Evolutionary conservation across 2,888 invertebrate genomes (phyloP).

Genomic region (Torymus auratus): DNA sequence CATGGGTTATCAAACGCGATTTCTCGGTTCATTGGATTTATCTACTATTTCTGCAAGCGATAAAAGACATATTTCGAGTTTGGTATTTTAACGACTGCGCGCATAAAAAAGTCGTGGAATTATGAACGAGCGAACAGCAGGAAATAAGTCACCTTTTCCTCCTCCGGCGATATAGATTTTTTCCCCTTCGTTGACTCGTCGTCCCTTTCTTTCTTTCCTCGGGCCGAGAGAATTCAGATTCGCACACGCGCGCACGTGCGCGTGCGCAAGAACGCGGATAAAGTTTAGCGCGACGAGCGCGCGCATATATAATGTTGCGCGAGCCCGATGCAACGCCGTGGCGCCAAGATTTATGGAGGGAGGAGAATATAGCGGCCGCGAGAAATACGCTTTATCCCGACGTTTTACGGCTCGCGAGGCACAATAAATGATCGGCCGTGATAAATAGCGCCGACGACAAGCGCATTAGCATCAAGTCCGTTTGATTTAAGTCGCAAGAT

Average conservation of each 20-base stretch:
- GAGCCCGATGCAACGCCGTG: constrained; percentile 33
- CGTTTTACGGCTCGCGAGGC: constrained; percentile 53
- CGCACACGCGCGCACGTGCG: not conserved
- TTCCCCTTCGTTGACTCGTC: not conserved
- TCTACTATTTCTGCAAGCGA: no score
- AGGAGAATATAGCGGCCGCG: constrained; percentile 50
- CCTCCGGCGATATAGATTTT: not conserved
- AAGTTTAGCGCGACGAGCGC: constrained; percentile 34
- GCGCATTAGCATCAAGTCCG: constrained; percentile 55
- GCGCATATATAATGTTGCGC: constrained; percentile 43
- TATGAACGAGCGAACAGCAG: not conserved
- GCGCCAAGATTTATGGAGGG: constrained; percentile 55
- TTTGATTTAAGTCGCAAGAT: constrained; percentile 54
- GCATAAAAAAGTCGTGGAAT: not conserved
- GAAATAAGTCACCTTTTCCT: constrained; percentile 14
- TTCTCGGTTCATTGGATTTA: no score
- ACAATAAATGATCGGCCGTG: constrained; percentile 57
- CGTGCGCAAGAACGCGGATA: constrained; percentile 30
- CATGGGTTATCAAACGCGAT: no score
- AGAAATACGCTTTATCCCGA: constrained; percentile 55
- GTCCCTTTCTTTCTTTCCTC: not conserved
- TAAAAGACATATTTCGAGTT: not conserved
- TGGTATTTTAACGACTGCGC: not conserved
- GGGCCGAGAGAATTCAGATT: constrained; percentile 16
- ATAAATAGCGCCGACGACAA: constrained; percentile 57